A percentile compares a stretch with the other conserved stretches of the same genome.
phyloP scores from a whole-genome alignment of 1,140 invertebrate species.

The Musca vetustissima region DNA sequence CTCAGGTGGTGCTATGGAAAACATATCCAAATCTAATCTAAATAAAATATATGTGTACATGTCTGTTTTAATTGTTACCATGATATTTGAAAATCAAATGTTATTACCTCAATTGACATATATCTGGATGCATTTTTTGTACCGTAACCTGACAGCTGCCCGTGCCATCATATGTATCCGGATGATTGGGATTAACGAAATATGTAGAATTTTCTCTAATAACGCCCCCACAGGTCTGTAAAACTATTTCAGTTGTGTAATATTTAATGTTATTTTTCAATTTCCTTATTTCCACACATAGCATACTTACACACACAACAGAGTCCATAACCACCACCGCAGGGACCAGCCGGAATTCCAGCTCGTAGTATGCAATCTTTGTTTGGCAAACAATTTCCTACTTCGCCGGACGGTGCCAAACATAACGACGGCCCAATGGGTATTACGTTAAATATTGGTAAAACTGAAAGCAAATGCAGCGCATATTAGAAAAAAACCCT shows the following conservation, averaged over 20 bases:
- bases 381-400: conserved; percentile 72
- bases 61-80: no score
- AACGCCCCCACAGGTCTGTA: conserved; percentile 72
- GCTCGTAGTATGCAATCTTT: conserved; percentile 68
- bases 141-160: conserved; percentile 82
- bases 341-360: conserved; percentile 71
- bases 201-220: conserved; percentile 79
- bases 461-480: no score
- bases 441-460: conserved; percentile 74
- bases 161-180: conserved; percentile 71
- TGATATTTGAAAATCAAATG: no score
- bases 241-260: conserved; percentile 65
- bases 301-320: conserved; percentile 54
- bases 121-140: conserved; percentile 71
- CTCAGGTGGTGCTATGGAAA: conserved; percentile 72
- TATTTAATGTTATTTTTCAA: conserved; percentile 21
- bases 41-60: no score
- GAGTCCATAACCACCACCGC: conserved; percentile 65
- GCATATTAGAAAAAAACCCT: no score
- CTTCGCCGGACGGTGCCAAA: conserved; percentile 69
- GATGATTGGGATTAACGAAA: conserved; percentile 80
- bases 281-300: background rate
- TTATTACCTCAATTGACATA: conserved; percentile 84
- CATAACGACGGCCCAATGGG: conserved; percentile 72
- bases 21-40: conserved; percentile 79